Percentiles rank a stretch among this genome's conserved stretches.
phyloP scores from a whole-genome alignment of 2,113 vertebrate species.

The Carollia perspicillata region DNA sequence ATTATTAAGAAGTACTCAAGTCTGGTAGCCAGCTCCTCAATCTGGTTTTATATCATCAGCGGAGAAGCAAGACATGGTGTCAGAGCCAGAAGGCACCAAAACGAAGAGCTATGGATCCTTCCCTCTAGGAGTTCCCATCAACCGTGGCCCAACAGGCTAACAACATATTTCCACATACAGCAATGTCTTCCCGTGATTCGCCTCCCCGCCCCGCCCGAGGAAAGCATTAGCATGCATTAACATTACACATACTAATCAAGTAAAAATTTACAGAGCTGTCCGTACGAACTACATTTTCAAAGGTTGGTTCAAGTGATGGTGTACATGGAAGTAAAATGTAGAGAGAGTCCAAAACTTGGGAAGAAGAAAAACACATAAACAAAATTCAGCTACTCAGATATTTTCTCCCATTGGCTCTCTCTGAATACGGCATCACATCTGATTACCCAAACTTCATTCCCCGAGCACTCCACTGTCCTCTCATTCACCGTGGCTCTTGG shows the following conservation, averaged over 20 bases:
- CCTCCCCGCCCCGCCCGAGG: rapidly evolving
- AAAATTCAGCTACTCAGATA: neutral
- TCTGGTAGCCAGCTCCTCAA: neutral
- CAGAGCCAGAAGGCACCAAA: neutral
- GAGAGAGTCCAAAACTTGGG: neutral
- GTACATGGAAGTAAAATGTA: neutral
- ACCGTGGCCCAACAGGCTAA: neutral
- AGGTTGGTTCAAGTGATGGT: neutral
- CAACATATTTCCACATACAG: neutral
- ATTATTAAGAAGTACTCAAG: neutral
- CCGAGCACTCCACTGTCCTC: rapidly evolving
- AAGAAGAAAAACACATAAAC: neutral
- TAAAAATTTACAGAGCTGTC: neutral
- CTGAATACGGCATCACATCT: neutral
- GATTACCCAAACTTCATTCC: neutral
- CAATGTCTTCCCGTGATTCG: neutral
- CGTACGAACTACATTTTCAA: neutral
- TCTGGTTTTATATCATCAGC: neutral
- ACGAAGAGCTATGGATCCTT: neutral
- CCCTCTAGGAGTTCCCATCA: neutral
- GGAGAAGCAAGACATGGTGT: neutral
- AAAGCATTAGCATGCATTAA: neutral
- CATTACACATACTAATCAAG: neutral
- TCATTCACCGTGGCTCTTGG: neutral
- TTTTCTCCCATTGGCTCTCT: neutral